These are phyloP conservation scores for Crossoptilon crossoptilon DNA, from an alignment of 2,797 vertebrate genomes.

Conservation along the genomic window DNA sequence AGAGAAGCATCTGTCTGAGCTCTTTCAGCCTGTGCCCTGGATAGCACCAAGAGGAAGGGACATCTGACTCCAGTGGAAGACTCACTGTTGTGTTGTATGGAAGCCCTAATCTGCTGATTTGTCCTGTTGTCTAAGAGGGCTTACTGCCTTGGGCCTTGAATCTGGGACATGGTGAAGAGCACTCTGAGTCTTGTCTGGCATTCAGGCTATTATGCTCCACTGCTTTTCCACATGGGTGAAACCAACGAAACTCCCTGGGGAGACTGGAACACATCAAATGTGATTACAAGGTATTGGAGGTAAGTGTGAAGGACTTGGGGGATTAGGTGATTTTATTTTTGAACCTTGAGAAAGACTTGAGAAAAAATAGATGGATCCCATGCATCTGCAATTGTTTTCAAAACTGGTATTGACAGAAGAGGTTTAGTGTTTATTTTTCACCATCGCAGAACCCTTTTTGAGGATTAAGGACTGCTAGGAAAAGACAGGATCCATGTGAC, in stretches of 20 bases:
- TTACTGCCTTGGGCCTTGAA: neutral
- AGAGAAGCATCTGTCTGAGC: neutral
- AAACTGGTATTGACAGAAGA: neutral
- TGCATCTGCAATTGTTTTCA: neutral
- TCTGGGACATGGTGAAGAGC: neutral
- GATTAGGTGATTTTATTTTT: neutral
- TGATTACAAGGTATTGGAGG: neutral
- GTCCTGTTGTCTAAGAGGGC: neutral
- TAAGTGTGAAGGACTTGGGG: neutral
- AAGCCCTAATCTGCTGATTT: neutral
- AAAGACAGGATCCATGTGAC: neutral
- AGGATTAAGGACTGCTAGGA: neutral
- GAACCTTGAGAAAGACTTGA: neutral
- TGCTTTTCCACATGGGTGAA: neutral
- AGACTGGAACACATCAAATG: neutral
- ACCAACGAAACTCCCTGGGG: neutral
- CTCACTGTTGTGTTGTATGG: neutral
- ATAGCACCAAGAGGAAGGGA: neutral
- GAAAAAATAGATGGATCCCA: neutral
- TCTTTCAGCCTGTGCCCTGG: neutral
- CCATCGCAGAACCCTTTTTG: neutral
- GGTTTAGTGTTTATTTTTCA: neutral
- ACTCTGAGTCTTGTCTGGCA: neutral
- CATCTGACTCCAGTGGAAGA: too few species aligned
- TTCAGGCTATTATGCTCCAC: neutral